Evolutionary conservation across 2,888 invertebrate genomes (phyloP).

Genomic region (Perdita meconis): DNA sequence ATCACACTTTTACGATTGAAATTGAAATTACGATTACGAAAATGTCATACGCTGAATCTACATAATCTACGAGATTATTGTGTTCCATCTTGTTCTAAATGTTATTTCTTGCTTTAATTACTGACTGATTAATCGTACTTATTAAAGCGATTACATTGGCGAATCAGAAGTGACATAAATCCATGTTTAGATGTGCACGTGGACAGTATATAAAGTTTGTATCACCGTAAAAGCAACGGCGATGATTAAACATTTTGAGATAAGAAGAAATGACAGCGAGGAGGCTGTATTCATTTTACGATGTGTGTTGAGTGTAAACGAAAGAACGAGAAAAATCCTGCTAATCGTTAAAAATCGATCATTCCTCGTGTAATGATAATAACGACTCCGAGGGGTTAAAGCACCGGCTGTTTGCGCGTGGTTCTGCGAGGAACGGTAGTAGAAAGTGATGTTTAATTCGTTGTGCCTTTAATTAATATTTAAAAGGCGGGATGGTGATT

Average conservation of each 20-base stretch:
- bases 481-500: constrained; percentile 25
- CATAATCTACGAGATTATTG: too few species aligned
- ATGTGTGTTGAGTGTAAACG: neutral
- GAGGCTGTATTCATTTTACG: neutral
- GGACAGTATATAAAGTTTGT: neutral
- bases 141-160: too few species aligned
- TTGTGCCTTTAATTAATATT: constrained; percentile 42
- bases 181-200: neutral
- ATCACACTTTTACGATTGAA: too few species aligned
- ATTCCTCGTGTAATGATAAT: neutral
- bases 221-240: too few species aligned
- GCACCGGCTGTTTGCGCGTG: neutral
- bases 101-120: too few species aligned
- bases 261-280: neutral
- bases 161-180: too few species aligned
- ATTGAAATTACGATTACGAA: too few species aligned
- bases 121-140: too few species aligned
- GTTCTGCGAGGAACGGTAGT: neutral
- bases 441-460: constrained; percentile 34
- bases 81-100: too few species aligned
- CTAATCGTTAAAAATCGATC: neutral
- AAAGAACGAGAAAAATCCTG: neutral
- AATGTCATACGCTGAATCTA: too few species aligned
- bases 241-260: neutral
- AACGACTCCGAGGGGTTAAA: constrained; percentile 3